Percentiles rank a stretch among this genome's conserved stretches.
Evolutionary conservation across 2,113 vertebrate species (phyloP).

Genomic region (Brienomyrus brachyistius): DNA sequence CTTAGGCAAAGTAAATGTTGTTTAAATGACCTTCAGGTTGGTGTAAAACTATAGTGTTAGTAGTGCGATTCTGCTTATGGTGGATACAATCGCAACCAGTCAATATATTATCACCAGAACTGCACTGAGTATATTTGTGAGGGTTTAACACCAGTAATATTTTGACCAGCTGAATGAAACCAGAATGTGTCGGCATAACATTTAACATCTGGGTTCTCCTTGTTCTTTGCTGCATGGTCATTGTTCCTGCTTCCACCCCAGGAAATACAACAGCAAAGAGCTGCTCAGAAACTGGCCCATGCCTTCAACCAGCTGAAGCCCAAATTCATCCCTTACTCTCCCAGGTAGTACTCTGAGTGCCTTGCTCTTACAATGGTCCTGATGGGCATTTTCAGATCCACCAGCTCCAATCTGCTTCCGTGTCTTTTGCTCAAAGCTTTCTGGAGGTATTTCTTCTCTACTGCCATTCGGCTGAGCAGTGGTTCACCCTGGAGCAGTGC

Average conservation of each 20-base stretch:
- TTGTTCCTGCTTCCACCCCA: conserved; percentile 34
- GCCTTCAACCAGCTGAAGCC: conserved; percentile 96
- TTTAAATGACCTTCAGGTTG: too few relatives aligned
- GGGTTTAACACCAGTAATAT: background rate
- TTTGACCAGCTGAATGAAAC: background rate
- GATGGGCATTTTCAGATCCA: background rate
- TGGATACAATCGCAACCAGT: background rate
- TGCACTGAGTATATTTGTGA: background rate
- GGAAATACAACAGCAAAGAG: conserved; percentile 98
- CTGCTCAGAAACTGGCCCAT: conserved; percentile 94
- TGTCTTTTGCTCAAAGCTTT: conserved; percentile 62
- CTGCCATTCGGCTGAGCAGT: conserved; percentile 93
- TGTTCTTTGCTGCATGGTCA: background rate
- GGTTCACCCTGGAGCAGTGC: conserved; percentile 97
- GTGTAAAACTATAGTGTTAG: background rate
- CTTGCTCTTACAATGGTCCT: background rate
- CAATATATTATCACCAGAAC: background rate
- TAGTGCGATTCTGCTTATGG: background rate
- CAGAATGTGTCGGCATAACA: background rate
- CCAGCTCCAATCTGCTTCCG: background rate
- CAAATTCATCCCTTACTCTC: conserved; percentile 93
- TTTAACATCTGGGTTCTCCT: background rate
- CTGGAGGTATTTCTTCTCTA: conserved; percentile 94
- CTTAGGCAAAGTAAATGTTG: too few relatives aligned
- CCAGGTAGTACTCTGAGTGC: conserved; percentile 61